Percentiles rank a stretch among this genome's conserved stretches.
Evolutionary conservation across 2,113 vertebrate species (phyloP).

Genomic region (Passer montanus): DNA sequence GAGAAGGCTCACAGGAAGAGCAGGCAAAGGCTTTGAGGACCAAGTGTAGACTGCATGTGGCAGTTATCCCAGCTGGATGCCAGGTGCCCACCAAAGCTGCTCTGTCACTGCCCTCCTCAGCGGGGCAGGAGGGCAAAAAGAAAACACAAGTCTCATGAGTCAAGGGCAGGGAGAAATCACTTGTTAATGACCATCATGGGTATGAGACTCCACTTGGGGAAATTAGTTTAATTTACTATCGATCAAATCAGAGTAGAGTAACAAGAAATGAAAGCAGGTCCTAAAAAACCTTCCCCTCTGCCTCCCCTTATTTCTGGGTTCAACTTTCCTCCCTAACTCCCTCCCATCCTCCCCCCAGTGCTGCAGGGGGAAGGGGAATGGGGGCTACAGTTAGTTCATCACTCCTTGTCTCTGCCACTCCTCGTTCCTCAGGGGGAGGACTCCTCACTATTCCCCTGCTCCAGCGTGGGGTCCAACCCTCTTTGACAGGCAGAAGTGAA

Average conservation of each 20-base stretch:
- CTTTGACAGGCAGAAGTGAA: background rate
- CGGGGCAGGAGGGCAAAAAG: background rate
- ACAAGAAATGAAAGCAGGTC: background rate
- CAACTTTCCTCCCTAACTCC: background rate
- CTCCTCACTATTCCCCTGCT: background rate
- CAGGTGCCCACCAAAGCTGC: background rate
- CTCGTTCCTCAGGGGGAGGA: background rate
- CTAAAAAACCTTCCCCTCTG: background rate
- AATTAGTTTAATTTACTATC: background rate
- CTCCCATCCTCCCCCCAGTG: background rate
- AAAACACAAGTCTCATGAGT: background rate
- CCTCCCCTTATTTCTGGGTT: background rate
- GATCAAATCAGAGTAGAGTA: background rate
- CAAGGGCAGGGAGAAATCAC: background rate
- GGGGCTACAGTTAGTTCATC: background rate
- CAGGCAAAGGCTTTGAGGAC: background rate
- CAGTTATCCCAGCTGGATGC: background rate
- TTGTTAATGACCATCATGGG: rapidly evolving
- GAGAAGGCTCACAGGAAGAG: rapidly evolving
- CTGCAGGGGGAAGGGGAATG: background rate
- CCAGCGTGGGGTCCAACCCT: background rate
- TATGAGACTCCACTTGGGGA: background rate
- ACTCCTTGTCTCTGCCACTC: background rate
- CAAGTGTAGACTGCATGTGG: background rate
- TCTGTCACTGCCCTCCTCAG: background rate